Percentiles rank a stretch among this genome's conserved stretches.
Evolutionary conservation across 2,888 invertebrate species (phyloP).

Genomic region (Sthenelais limicola): DNA sequence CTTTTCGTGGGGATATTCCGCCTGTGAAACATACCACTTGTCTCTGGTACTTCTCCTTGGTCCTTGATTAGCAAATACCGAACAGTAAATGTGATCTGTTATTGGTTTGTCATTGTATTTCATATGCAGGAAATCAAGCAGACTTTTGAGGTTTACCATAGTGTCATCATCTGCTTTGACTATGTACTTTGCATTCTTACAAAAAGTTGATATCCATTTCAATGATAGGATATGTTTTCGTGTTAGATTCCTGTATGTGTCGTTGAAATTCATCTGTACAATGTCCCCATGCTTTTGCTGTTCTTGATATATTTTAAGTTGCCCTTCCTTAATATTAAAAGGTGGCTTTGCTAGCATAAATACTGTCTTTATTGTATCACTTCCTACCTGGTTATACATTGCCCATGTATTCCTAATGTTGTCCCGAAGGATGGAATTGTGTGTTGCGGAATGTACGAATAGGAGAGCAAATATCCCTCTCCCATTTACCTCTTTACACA

Average conservation of each 20-base stretch:
- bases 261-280: conserved; percentile 64
- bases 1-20: conserved; percentile 44
- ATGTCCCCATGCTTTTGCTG: conserved; percentile 50
- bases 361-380: conserved; percentile 19
- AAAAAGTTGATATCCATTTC: conserved; percentile 64
- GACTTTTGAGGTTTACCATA: conserved; percentile 75
- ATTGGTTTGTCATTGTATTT: conserved; percentile 45
- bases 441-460: conserved; percentile 54
- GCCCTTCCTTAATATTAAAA: background rate
- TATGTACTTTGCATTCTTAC: conserved; percentile 60
- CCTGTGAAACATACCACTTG: conserved; percentile 56
- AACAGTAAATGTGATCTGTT: conserved; percentile 56
- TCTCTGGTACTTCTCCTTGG: conserved; percentile 50
- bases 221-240: conserved; percentile 64
- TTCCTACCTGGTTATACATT: conserved; percentile 39
- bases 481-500: conserved; percentile 14
- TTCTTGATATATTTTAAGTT: conserved; percentile 3
- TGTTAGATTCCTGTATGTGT: conserved; percentile 68
- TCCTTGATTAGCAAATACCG: conserved; percentile 49
- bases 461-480: conserved; percentile 34
- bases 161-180: conserved; percentile 61
- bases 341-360: conserved; percentile 48
- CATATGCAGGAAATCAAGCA: conserved; percentile 67
- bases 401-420: conserved; percentile 57
- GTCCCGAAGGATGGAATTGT: conserved; percentile 48